phyloP scores from a whole-genome alignment of 2,113 vertebrate genomes.

The Garra rufa region DNA sequence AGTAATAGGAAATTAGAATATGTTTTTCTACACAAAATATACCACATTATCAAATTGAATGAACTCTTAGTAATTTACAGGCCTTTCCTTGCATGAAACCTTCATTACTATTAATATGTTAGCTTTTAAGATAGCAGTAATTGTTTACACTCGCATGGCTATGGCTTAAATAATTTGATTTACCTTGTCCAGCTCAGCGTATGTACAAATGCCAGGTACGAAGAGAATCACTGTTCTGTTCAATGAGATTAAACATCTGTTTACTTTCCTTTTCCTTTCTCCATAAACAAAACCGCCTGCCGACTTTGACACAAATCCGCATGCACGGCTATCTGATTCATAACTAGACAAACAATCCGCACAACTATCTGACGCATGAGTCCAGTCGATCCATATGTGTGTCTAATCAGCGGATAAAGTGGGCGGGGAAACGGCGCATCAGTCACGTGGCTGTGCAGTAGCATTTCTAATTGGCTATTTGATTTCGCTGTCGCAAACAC shows the following conservation, averaged over 20 bases:
- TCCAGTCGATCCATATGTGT: neutral
- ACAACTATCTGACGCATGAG: neutral
- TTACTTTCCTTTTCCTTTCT: constrained; percentile 47
- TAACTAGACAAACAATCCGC: neutral
- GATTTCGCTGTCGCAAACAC: neutral
- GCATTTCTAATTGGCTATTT: neutral
- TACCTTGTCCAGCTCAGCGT: constrained; percentile 8
- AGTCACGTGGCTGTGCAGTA: neutral
- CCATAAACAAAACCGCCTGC: constrained; percentile 8
- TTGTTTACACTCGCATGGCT: neutral
- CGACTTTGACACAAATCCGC: neutral
- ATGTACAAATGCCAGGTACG: neutral
- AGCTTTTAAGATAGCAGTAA: neutral
- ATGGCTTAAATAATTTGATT: neutral
- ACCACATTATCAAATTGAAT: neutral
- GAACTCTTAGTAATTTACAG: neutral
- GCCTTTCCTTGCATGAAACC: neutral
- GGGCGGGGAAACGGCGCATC: neutral
- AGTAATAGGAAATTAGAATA: neutral
- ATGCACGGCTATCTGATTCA: neutral
- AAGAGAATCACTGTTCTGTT: too few species aligned
- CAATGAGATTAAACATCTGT: neutral
- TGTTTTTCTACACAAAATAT: neutral
- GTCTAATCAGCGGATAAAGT: neutral
- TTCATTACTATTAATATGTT: neutral